phyloP scores from a whole-genome alignment of 2,797 vertebrate species.

The Hippocampus kuda region DNA sequence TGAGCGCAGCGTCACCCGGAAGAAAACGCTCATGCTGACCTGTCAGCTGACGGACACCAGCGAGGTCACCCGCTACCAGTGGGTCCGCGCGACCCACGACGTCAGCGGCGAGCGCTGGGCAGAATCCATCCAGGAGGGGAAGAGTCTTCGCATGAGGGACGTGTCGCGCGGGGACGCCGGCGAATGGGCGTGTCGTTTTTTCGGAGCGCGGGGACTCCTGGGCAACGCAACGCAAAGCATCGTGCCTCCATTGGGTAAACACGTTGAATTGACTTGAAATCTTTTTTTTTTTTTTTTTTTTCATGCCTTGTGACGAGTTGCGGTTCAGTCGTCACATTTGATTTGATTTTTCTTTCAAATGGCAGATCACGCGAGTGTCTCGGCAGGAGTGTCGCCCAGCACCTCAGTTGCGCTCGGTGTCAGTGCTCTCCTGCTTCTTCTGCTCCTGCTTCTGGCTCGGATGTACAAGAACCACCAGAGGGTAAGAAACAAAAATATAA shows the following conservation, averaged over 20 bases:
- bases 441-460: conserved; percentile 58
- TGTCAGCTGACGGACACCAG: conserved; percentile 54
- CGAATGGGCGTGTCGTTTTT: conserved; percentile 59
- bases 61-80: conserved; percentile 54
- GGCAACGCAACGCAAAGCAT: conserved; percentile 58
- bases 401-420: conserved; percentile 33
- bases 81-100: conserved; percentile 51
- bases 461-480: conserved; percentile 65
- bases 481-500: conserved; percentile 39
- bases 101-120: conserved; percentile 32
- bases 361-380: conserved; percentile 44
- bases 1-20: conserved; percentile 15
- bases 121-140: conserved; percentile 26
- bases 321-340: too few species aligned
- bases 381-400: conserved; percentile 20
- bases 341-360: neutral
- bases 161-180: conserved; percentile 24
- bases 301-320: neutral
- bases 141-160: conserved; percentile 24
- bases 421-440: conserved; percentile 48
- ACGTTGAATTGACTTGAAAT: neutral
- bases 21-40: conserved; percentile 39
- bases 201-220: conserved; percentile 46
- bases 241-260: neutral
- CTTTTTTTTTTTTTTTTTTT: neutral